A percentile compares a stretch with the other conserved stretches of the same genome.
phyloP scores from a whole-genome alignment of 2,888 invertebrate species.

The Synergus gifuensis region DNA sequence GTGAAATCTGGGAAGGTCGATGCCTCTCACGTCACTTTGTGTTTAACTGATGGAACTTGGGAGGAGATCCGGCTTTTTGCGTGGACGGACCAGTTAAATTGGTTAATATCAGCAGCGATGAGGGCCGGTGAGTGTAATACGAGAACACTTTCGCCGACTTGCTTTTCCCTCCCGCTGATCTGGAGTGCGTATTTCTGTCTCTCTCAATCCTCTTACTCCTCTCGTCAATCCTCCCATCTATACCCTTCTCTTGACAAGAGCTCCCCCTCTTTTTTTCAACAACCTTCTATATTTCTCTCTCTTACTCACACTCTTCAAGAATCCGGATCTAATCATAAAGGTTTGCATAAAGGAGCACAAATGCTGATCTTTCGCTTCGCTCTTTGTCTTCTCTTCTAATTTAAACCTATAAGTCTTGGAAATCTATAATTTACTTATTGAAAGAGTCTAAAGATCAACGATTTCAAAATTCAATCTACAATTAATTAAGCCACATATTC shows the following conservation, averaged over 20 bases:
- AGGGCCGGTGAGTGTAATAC: constrained; percentile 60
- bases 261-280: constrained; percentile 47
- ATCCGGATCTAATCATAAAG: constrained; percentile 76
- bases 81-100: constrained; percentile 43
- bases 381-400: background rate
- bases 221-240: constrained; percentile 43
- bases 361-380: constrained; percentile 40
- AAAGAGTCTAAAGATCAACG: no score
- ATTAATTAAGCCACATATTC: no score
- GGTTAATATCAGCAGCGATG: constrained; percentile 53
- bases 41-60: background rate
- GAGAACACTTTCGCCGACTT: constrained; percentile 73
- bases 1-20: background rate
- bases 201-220: constrained; percentile 33
- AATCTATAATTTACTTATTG: no score
- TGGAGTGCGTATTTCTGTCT: constrained; percentile 58
- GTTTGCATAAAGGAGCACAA: constrained; percentile 73
- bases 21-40: constrained; percentile 1
- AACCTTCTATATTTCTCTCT: constrained; percentile 44
- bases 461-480: no score
- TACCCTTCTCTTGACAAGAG: constrained; percentile 53
- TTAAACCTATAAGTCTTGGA: no score
- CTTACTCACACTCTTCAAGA: constrained; percentile 62
- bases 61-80: constrained; percentile 20
- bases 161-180: constrained; percentile 66